Conservation (phyloP, 2,888 invertebrate genomes). For the Nasonovia ribisnigri region DNA sequence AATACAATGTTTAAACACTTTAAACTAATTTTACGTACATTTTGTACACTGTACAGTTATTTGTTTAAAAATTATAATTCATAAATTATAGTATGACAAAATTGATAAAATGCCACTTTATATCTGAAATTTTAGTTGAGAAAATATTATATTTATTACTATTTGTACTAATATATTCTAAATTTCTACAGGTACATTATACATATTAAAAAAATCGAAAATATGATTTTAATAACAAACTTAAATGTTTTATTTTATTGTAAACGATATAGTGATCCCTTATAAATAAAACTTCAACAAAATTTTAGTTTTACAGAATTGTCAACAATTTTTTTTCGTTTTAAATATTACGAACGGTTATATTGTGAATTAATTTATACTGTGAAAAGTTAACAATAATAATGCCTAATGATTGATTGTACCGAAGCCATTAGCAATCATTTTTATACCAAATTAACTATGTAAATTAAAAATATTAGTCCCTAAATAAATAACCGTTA, state of each 20-base stretch:
- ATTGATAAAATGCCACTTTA: background rate
- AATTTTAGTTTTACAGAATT: background rate
- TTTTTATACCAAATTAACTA: constrained; percentile 19
- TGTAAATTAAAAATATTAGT: background rate
- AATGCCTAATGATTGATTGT: background rate
- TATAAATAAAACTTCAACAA: background rate
- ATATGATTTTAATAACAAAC: background rate
- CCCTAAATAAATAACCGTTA: background rate
- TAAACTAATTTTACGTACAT: background rate
- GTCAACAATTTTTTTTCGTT: background rate
- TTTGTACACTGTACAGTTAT: background rate
- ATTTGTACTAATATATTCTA: background rate
- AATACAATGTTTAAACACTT: background rate
- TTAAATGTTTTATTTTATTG: background rate
- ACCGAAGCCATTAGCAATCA: background rate
- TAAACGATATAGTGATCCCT: background rate
- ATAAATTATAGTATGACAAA: background rate
- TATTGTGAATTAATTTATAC: background rate
- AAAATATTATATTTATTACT: background rate
- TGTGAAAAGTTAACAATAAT: background rate
- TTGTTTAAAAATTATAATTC: background rate
- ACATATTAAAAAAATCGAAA: background rate
- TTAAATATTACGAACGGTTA: background rate
- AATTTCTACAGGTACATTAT: too few relatives aligned
- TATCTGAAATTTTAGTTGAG: background rate